phyloP scores from a whole-genome alignment of 2,888 invertebrate species.

The Harpagoxenus sublaevis region DNA sequence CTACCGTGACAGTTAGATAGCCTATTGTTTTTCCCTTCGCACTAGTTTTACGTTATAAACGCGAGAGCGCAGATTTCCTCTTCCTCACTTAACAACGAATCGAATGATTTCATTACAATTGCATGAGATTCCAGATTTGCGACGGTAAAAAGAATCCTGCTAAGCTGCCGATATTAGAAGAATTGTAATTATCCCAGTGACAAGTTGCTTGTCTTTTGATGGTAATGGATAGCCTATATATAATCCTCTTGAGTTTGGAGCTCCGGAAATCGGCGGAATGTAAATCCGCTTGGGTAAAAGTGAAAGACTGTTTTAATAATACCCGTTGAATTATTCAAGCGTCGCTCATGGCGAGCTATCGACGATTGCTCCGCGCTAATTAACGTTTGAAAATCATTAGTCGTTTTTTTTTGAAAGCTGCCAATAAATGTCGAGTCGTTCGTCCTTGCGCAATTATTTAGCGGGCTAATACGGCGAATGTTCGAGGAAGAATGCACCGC shows the following conservation, averaged over 20 bases:
- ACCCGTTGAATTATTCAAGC: slow-evolving; percentile 43
- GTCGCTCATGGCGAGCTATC: slow-evolving; percentile 39
- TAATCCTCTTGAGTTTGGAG: background rate
- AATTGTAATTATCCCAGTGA: slow-evolving; percentile 6
- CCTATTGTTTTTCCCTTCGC: slow-evolving; percentile 74
- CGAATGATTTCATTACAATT: slow-evolving; percentile 20
- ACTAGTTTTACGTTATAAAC: slow-evolving; percentile 44
- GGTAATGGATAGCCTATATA: slow-evolving; percentile 1
- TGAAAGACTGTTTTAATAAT: slow-evolving; percentile 33
- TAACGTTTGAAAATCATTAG: slow-evolving; percentile 42
- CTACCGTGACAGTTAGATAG: slow-evolving; percentile 71
- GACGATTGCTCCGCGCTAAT: slow-evolving; percentile 21
- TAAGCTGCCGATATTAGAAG: background rate
- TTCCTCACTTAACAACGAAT: background rate
- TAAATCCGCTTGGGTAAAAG: slow-evolving; percentile 19
- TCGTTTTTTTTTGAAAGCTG: slow-evolving; percentile 36
- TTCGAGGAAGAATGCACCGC: background rate
- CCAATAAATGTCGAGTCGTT: slow-evolving; percentile 50
- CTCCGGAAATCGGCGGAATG: slow-evolving; percentile 14
- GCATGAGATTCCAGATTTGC: background rate
- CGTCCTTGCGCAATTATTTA: slow-evolving; percentile 41
- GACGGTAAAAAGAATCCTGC: background rate
- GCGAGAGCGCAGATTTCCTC: slow-evolving; percentile 29
- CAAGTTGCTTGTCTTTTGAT: background rate
- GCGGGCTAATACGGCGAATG: background rate